phyloP scores from a whole-genome alignment of 2,888 invertebrate genomes.

The Phyto melanocephala region DNA sequence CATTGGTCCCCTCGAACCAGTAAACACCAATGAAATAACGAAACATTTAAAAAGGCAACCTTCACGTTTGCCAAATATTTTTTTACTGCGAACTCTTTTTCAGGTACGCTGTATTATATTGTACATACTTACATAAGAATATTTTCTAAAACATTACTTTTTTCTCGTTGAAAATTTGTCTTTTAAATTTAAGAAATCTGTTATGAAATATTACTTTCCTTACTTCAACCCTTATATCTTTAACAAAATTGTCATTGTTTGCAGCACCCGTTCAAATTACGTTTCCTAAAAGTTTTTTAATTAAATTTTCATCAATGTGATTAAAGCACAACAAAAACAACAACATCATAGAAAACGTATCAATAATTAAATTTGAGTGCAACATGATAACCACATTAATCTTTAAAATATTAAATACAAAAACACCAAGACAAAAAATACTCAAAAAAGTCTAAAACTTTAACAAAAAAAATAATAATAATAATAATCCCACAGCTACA shows the following conservation, averaged over 20 bases:
- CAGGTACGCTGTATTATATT: too few relatives aligned
- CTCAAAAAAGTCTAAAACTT: constrained; percentile 45
- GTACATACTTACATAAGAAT: too few relatives aligned
- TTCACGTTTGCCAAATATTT: too few relatives aligned
- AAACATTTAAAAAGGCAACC: too few relatives aligned
- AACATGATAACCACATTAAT: constrained; percentile 71
- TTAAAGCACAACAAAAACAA: constrained; percentile 22
- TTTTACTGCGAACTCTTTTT: too few relatives aligned
- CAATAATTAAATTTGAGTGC: constrained; percentile 68
- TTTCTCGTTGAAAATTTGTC: too few relatives aligned
- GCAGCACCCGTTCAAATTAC: constrained; percentile 22
- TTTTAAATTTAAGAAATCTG: too few relatives aligned
- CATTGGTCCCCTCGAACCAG: too few relatives aligned
- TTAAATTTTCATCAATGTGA: constrained; percentile 63
- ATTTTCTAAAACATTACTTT: too few relatives aligned
- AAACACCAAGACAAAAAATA: constrained; percentile 25
- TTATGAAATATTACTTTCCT: too few relatives aligned
- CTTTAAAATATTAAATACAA: constrained; percentile 58
- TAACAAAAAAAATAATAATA: constrained; percentile 51
- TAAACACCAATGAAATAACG: too few relatives aligned
- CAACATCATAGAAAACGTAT: background rate
- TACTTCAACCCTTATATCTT: constrained; percentile 26
- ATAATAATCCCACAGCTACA: constrained; percentile 41
- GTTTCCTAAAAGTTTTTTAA: constrained; percentile 57
- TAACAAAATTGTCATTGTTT: background rate